phyloP scores from a whole-genome alignment of 2,797 vertebrate species.

The Sebastes dallii region DNA sequence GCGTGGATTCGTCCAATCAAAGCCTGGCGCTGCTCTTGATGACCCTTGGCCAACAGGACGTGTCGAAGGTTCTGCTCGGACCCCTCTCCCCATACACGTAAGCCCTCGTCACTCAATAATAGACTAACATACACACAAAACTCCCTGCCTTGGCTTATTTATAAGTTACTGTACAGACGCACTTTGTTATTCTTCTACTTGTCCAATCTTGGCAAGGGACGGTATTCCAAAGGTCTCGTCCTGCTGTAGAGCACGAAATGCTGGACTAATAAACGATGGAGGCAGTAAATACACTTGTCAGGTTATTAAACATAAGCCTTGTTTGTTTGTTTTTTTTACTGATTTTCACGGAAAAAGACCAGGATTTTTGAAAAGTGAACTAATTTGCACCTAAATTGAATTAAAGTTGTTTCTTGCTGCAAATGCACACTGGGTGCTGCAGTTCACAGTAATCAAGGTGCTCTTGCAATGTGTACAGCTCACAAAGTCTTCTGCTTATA shows the following conservation, averaged over 20 bases:
- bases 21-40: constrained; percentile 93
- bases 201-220: constrained; percentile 10
- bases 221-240: constrained; percentile 50
- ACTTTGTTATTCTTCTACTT: constrained; percentile 62
- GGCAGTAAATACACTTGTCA: neutral
- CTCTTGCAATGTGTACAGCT: too few species aligned
- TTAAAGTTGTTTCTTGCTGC: neutral
- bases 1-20: constrained; percentile 96
- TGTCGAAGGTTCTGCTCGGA: constrained; percentile 95
- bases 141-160: neutral
- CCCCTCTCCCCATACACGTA: constrained; percentile 94
- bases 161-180: constrained; percentile 22
- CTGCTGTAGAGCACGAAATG: neutral
- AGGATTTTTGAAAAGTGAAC: neutral
- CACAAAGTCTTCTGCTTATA: neutral
- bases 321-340: neutral
- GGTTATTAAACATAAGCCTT: neutral
- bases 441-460: neutral
- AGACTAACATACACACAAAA: neutral
- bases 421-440: neutral
- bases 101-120: constrained; percentile 45
- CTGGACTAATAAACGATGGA: constrained; percentile 19
- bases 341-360: neutral
- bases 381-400: neutral
- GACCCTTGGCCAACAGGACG: constrained; percentile 97